Evolutionary conservation across 2,113 vertebrate genomes (phyloP).

Genomic region (Eptatretus burgeri): DNA sequence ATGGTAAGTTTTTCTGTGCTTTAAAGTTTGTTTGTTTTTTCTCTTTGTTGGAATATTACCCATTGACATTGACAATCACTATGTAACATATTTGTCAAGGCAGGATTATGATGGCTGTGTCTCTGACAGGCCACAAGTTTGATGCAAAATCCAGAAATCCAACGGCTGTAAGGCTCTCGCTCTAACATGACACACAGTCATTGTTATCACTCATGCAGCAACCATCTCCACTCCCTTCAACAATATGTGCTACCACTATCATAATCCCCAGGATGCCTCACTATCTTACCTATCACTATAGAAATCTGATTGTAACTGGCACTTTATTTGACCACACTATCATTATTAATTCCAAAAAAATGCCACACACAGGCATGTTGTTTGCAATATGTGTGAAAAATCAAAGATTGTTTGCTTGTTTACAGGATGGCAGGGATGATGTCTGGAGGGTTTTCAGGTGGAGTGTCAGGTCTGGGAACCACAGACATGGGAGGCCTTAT

Average conservation of each 20-base stretch:
- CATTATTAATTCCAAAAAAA: too few species aligned
- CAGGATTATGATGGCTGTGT: constrained; percentile 6
- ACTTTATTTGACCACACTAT: too few species aligned
- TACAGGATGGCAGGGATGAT: constrained; percentile 82
- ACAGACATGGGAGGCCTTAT: constrained; percentile 65
- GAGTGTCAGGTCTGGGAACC: constrained; percentile 26
- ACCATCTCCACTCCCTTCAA: too few species aligned
- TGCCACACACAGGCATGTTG: too few species aligned
- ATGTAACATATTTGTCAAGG: not conserved
- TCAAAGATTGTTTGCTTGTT: not conserved
- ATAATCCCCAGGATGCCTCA: too few species aligned
- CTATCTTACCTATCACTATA: too few species aligned
- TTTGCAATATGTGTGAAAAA: too few species aligned
- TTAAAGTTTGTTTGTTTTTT: not conserved
- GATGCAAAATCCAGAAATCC: constrained; percentile 78
- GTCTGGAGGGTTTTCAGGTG: constrained; percentile 44
- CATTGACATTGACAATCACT: not conserved
- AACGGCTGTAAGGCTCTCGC: constrained; percentile 47
- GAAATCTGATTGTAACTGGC: too few species aligned
- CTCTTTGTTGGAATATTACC: not conserved
- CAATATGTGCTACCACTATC: too few species aligned
- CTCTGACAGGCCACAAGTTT: constrained; percentile 46
- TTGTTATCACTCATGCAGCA: too few species aligned
- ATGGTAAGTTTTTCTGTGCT: constrained; percentile 31
- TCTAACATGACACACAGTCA: too few species aligned